These are phyloP conservation scores for Sciurus niger DNA, from an alignment of 2,113 vertebrate genomes.

Conservation along the genomic window DNA sequence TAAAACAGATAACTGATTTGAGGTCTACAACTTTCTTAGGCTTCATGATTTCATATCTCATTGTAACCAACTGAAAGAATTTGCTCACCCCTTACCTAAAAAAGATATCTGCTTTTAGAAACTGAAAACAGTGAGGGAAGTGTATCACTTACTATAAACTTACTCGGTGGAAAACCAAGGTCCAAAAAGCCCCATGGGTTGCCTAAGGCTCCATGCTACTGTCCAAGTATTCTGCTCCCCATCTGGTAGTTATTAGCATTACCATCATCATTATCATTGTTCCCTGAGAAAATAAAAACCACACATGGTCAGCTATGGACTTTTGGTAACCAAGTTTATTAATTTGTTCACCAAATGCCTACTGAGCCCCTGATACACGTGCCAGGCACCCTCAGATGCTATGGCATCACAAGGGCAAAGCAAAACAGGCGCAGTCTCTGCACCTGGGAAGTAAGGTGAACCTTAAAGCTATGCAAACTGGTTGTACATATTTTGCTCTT, in stretches of 20 bases:
- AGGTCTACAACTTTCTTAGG: not conserved
- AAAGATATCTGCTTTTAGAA: conserved; percentile 24
- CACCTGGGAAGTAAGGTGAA: not conserved
- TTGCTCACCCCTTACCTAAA: not conserved
- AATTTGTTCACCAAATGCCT: not conserved
- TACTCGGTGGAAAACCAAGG: not conserved
- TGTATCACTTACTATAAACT: not conserved
- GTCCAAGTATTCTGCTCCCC: not conserved
- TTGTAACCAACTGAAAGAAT: not conserved
- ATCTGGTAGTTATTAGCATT: not conserved
- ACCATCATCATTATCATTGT: too few species aligned
- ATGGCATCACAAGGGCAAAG: not conserved
- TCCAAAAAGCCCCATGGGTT: not conserved
- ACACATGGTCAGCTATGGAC: fast-evolving
- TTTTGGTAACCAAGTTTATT: not conserved
- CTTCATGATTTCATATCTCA: not conserved
- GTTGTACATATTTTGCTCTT: not conserved
- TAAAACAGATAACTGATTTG: not conserved
- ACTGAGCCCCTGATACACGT: fast-evolving
- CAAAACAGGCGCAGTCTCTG: not conserved
- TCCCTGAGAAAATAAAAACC: not conserved
- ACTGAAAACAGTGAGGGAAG: not conserved
- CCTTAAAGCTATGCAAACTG: not conserved
- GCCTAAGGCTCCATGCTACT: fast-evolving
- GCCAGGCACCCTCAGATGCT: not conserved